These are phyloP conservation scores for Agonopterix subpropinquella DNA, from an alignment of 2,888 invertebrate genomes.

Conservation along the genomic window DNA sequence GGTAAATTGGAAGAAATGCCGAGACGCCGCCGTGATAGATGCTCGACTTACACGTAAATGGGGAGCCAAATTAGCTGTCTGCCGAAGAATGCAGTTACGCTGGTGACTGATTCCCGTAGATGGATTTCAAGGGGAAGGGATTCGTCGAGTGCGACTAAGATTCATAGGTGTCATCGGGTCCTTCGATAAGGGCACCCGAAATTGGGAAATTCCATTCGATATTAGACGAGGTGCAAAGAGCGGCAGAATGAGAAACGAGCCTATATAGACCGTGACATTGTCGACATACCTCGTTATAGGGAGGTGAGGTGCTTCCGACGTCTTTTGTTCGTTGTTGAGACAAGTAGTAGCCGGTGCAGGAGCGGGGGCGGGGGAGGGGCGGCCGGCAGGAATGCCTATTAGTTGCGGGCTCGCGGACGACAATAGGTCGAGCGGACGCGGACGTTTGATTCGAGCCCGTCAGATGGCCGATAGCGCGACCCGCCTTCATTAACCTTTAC, in stretches of 20 bases:
- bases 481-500: constrained; percentile 64
- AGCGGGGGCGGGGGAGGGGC: background rate
- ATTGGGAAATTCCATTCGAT: constrained; percentile 61
- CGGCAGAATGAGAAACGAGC: constrained; percentile 22
- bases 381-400: constrained; percentile 10
- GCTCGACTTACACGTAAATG: constrained; percentile 65
- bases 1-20: constrained; percentile 60
- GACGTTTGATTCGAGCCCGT: constrained; percentile 20
- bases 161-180: constrained; percentile 63
- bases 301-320: background rate
- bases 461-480: constrained; percentile 50
- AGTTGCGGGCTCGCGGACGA: constrained; percentile 3
- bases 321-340: constrained; percentile 7
- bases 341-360: constrained; percentile 1
- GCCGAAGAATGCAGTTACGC: constrained; percentile 64
- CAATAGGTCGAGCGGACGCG: constrained; percentile 7
- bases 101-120: constrained; percentile 56
- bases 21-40: constrained; percentile 55
- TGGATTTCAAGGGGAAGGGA: constrained; percentile 33
- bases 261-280: constrained; percentile 13
- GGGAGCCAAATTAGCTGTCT: constrained; percentile 69
- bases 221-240: constrained; percentile 47
- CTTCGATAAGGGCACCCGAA: constrained; percentile 41
- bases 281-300: constrained; percentile 16
- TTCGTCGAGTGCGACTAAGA: constrained; percentile 41